Evolutionary conservation across 2,113 vertebrate genomes (phyloP).

Genomic region (Bubo blakistoni): DNA sequence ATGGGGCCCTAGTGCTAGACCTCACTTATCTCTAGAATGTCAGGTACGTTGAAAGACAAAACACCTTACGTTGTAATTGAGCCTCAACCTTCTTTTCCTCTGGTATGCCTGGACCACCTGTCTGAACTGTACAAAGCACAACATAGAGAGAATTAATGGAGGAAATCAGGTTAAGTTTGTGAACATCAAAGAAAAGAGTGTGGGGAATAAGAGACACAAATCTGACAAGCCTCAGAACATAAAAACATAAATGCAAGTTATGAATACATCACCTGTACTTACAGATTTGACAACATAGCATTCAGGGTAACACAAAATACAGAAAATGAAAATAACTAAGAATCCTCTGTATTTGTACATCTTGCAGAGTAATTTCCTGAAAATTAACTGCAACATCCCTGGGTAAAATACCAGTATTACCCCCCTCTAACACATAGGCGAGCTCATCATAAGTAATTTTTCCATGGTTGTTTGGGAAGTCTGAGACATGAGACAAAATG

Average conservation of each 20-base stretch:
- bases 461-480: neutral
- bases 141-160: neutral
- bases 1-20: neutral
- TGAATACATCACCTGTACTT: neutral
- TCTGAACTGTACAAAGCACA: constrained; percentile 74
- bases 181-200: neutral
- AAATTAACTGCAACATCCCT: neutral
- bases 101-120: constrained; percentile 68
- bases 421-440: neutral
- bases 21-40: neutral
- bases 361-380: neutral
- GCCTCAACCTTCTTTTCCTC: constrained; percentile 71
- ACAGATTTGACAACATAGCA: neutral
- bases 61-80: constrained; percentile 76
- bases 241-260: neutral
- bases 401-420: neutral
- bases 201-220: neutral
- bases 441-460: neutral
- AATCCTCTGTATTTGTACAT: neutral
- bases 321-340: neutral
- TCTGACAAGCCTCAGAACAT: neutral
- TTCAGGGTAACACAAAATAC: neutral
- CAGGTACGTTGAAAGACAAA: neutral
- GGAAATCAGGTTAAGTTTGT: neutral
- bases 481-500: neutral